Percentiles rank a stretch among this genome's conserved stretches.
phyloP scores from a whole-genome alignment of 2,113 vertebrate genomes.

The Solea solea region DNA sequence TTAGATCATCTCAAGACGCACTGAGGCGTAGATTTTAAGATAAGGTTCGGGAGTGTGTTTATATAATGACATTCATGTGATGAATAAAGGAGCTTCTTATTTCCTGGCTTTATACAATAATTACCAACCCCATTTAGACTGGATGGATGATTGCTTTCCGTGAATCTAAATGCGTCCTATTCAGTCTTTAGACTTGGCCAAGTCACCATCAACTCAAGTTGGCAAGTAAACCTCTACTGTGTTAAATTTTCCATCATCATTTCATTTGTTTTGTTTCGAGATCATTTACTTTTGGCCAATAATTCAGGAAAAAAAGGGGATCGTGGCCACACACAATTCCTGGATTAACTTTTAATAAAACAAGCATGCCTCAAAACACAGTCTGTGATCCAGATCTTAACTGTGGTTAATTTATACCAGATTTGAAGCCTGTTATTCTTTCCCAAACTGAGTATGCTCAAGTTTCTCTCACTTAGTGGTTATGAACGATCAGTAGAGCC shows the following conservation, averaged over 20 bases:
- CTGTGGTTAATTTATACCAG: constrained; percentile 1
- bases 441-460: neutral
- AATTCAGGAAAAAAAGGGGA: neutral
- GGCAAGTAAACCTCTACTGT: constrained; percentile 8
- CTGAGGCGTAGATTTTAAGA: constrained; percentile 5
- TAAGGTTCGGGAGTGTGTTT: neutral
- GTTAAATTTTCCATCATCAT: constrained; percentile 8
- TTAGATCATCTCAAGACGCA: neutral
- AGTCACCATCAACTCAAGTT: constrained; percentile 10
- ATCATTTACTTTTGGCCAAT: neutral
- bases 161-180: constrained; percentile 25
- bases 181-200: constrained; percentile 12
- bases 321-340: neutral
- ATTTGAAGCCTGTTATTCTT: constrained; percentile 1
- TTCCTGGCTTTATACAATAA: constrained; percentile 22
- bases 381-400: constrained; percentile 39
- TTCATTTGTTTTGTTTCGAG: constrained; percentile 4
- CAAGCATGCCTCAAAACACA: neutral
- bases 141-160: constrained; percentile 1
- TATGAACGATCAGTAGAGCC: neutral
- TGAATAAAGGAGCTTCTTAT: constrained; percentile 19
- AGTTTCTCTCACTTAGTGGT: neutral
- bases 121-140: constrained; percentile 6
- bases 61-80: constrained; percentile 1
- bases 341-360: neutral